A percentile compares a stretch with the other conserved stretches of the same genome.
These are phyloP conservation scores for Amphimedon queenslandica DNA, from an alignment of 37 sponge, comb jelly and placozoan genomes.

Conservation along the genomic window DNA sequence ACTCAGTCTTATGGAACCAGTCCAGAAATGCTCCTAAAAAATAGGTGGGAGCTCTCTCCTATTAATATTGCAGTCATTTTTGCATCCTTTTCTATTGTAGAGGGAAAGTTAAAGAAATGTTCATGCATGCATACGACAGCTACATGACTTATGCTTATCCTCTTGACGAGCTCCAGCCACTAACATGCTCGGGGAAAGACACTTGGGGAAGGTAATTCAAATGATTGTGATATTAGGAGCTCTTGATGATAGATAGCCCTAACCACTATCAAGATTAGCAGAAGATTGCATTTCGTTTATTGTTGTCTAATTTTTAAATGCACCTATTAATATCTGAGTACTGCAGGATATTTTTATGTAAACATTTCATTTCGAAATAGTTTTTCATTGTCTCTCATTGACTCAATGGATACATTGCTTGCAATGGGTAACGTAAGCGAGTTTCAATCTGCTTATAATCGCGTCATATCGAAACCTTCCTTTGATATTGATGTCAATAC, in stretches of 20 bases:
- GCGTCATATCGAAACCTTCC: constrained; percentile 14
- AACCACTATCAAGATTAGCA: too few relatives aligned
- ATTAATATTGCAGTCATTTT: too few relatives aligned
- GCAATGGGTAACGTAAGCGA: constrained; percentile 56
- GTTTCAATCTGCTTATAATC: constrained; percentile 21
- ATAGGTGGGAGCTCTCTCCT: too few relatives aligned
- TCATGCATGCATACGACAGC: constrained; percentile 71
- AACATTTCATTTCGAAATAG: too few relatives aligned
- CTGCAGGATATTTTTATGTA: too few relatives aligned
- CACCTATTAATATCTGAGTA: too few relatives aligned
- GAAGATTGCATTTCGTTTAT: too few relatives aligned
- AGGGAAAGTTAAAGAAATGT: constrained; percentile 59
- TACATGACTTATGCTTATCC: constrained; percentile 78
- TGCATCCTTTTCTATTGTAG: constrained; percentile 10
- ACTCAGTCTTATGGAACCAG: too few relatives aligned
- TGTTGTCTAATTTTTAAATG: too few relatives aligned
- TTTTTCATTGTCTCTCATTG: constrained; percentile 73
- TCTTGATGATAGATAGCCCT: too few relatives aligned
- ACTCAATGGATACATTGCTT: constrained; percentile 60
- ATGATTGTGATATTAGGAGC: neutral
- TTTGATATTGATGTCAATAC: constrained; percentile 51
- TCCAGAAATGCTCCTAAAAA: too few relatives aligned
- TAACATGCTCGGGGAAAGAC: constrained; percentile 55
- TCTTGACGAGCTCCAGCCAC: constrained; percentile 59
- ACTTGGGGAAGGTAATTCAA: constrained; percentile 52